Conservation (phyloP, 2,888 invertebrate genomes). For the Steinernema carpocapsae region DNA sequence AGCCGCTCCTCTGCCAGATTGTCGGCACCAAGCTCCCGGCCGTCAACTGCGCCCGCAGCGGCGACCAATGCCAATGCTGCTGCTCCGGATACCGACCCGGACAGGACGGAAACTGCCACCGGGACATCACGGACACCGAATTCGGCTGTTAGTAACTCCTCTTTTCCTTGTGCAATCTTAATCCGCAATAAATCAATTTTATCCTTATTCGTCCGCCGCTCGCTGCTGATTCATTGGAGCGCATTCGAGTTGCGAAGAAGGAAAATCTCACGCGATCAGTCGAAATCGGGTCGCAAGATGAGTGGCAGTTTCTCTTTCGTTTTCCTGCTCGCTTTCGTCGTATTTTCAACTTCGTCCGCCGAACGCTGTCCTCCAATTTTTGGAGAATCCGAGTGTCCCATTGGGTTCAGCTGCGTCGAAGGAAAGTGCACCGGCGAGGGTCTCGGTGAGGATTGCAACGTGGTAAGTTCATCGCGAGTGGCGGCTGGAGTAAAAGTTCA, state of each 20-base stretch:
- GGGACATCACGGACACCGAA: constrained; percentile 15
- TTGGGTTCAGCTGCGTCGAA: constrained; percentile 50
- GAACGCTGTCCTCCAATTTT: constrained; percentile 61
- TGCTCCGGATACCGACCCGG: constrained; percentile 16
- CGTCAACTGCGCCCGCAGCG: constrained; percentile 18
- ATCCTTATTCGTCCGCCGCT: background rate
- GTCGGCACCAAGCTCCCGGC: constrained; percentile 22
- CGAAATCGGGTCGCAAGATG: constrained; percentile 7
- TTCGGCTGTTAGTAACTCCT: background rate
- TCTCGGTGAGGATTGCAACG: constrained; percentile 3
- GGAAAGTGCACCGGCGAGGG: constrained; percentile 26
- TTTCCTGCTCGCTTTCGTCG: background rate
- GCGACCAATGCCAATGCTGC: constrained; percentile 14
- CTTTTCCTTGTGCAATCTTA: background rate
- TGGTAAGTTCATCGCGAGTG: constrained; percentile 10
- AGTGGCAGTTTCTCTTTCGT: background rate
- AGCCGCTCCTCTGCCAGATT: constrained; percentile 17
- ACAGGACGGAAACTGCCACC: constrained; percentile 11
- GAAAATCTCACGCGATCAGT: background rate
- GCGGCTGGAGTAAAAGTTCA: too few relatives aligned
- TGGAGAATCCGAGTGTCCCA: constrained; percentile 63
- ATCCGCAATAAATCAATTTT: background rate
- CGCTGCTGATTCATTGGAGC: background rate
- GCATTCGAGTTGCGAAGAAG: background rate
- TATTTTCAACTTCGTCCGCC: background rate